Evolutionary conservation across 2,797 vertebrate genomes (phyloP).

Genomic region (Eulemur rubriventer): DNA sequence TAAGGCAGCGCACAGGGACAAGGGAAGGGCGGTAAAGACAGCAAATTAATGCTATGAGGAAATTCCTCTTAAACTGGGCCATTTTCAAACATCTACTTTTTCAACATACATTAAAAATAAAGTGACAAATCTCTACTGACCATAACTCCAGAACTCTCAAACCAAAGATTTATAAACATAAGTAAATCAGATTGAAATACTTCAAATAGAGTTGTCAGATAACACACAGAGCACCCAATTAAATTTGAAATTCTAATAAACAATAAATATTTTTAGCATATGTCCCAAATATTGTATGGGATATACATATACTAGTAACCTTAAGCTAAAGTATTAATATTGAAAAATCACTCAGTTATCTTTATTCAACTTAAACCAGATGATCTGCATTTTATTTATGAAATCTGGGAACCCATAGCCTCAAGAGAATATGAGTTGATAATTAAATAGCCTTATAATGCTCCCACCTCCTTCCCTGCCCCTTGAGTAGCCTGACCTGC

Average conservation of each 20-base stretch:
- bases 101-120: background rate
- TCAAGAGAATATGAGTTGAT: background rate
- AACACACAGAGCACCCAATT: background rate
- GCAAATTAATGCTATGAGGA: background rate
- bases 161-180: background rate
- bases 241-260: background rate
- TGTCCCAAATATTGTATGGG: background rate
- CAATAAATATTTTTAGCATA: background rate
- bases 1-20: background rate
- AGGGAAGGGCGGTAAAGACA: background rate
- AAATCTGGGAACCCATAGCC: background rate
- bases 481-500: background rate
- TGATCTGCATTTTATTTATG: background rate
- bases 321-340: background rate
- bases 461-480: background rate
- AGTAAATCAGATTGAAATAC: background rate
- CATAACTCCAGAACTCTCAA: background rate
- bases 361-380: background rate
- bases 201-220: background rate
- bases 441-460: background rate
- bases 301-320: background rate
- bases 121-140: background rate
- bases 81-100: background rate
- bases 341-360: background rate
- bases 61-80: background rate